Base-by-base conservation (phyloP, 1,140 invertebrate species). In the Marisa cornuarietis region DNA sequence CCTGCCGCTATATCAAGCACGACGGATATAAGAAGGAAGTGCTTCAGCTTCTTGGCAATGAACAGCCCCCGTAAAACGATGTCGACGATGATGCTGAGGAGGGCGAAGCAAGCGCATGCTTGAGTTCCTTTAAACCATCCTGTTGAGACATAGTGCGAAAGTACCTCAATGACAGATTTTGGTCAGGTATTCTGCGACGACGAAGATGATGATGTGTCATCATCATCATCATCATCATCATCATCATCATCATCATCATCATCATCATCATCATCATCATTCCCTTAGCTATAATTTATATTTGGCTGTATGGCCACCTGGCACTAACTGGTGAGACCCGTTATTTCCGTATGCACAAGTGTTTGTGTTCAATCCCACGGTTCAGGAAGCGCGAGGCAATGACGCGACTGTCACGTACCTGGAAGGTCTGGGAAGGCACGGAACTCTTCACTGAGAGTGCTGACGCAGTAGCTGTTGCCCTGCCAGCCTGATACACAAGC, bases 21-120 rank as follows among this genome's bases (percentile, higher is more conserved):
- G n/a, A 77, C n/a, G 9, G 76, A 66, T n/a, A 69, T 24, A 51
- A 77, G 76, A 18, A 77, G 76, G 51, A 68, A 77, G 14, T 26
- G 20, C 16, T 49, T 77, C 22, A 65, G 76, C 54, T 77, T 77
- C 16, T 49, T 65, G 14, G 49, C 65, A 0, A 77, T 1, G 76
- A 68, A 77, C 7, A 77, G 65, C 18, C 66, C 13, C 22, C 31
- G 31, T 3, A 77, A 6, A 22, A 77, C 51, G 65, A 77, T 42
- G 24, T 66, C 54, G 3, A 13, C 49, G n/a, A 74, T 66, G 11
- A 79, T 26, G 6, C 49, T 62, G 2, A 74, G 65, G 26, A 79
- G 72, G 10, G 66, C 63, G n/a, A 79, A 18, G 52, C 71, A 74
- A 14, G 72, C 62, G 54, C 54, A 42, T 1, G 72, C 61, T n/a